A percentile compares a stretch with the other conserved stretches of the same genome.
Evolutionary conservation across 2,888 invertebrate species (phyloP).

Genomic region (Idaea dimidiata): DNA sequence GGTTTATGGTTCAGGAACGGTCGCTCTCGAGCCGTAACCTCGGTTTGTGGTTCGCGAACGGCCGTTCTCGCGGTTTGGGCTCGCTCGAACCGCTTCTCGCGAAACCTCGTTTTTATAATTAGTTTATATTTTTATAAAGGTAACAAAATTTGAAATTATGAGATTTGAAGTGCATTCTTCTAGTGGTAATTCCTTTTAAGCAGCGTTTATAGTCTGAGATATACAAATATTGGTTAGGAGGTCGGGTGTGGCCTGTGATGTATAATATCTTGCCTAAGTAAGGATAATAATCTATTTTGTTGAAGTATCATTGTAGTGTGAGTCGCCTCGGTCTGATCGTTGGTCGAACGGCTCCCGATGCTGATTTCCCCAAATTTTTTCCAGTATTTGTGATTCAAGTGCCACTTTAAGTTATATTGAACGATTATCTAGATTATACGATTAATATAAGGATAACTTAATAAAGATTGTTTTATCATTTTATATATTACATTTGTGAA

Average conservation of each 20-base stretch:
- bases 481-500: constrained; percentile 81
- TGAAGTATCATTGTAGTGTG: constrained; percentile 58
- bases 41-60: no score
- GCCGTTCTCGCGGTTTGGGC: no score
- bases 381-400: constrained; percentile 90
- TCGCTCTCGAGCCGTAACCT: no score
- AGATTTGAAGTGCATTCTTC: constrained; percentile 80
- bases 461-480: constrained; percentile 82
- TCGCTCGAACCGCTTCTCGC: constrained; percentile 22
- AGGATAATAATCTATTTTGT: constrained; percentile 75
- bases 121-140: constrained; percentile 72
- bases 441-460: constrained; percentile 81
- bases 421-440: constrained; percentile 82
- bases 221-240: constrained; percentile 35
- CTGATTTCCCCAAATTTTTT: constrained; percentile 84
- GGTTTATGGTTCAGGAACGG: no score
- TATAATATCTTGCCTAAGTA: constrained; percentile 76
- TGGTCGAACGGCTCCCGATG: constrained; percentile 47
- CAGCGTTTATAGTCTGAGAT: constrained; percentile 73
- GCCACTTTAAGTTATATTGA: constrained; percentile 87
- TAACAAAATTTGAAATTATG: constrained; percentile 75
- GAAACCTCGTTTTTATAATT: constrained; percentile 60
- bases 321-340: constrained; percentile 52
- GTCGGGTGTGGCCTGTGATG: constrained; percentile 54
- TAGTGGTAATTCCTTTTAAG: constrained; percentile 77